These are phyloP conservation scores for Phyllotis vaccarum DNA, from an alignment of 2,797 vertebrate genomes.

Conservation along the genomic window DNA sequence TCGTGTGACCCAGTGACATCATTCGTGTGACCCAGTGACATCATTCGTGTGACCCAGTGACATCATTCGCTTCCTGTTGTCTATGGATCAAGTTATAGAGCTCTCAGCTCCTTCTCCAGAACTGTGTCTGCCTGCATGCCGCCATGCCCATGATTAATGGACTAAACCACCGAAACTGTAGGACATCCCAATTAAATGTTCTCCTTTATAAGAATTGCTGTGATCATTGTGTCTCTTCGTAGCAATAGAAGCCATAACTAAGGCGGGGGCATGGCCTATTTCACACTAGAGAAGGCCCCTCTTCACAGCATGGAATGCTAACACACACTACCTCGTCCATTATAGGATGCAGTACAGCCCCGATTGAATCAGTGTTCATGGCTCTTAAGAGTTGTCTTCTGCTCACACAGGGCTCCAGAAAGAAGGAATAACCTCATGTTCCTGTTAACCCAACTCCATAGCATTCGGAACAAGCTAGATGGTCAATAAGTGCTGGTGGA, in stretches of 20 bases:
- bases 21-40: too few relatives aligned
- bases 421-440: neutral
- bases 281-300: neutral
- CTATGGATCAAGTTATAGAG: neutral
- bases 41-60: too few relatives aligned
- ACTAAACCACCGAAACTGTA: neutral
- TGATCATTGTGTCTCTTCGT: neutral
- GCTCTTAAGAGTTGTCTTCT: neutral
- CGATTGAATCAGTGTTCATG: neutral
- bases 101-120: neutral
- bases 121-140: neutral
- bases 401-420: neutral
- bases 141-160: neutral
- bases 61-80: neutral
- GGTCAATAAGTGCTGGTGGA: neutral
- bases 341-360: neutral
- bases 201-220: neutral
- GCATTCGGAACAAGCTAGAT: neutral
- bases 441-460: neutral
- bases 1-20: too few relatives aligned
- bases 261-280: neutral
- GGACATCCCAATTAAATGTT: neutral
- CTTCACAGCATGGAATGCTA: neutral
- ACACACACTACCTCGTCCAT: neutral
- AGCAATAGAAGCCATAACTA: neutral